phyloP scores from a whole-genome alignment of 2,888 invertebrate genomes.

The Parthenolecanium corni region DNA sequence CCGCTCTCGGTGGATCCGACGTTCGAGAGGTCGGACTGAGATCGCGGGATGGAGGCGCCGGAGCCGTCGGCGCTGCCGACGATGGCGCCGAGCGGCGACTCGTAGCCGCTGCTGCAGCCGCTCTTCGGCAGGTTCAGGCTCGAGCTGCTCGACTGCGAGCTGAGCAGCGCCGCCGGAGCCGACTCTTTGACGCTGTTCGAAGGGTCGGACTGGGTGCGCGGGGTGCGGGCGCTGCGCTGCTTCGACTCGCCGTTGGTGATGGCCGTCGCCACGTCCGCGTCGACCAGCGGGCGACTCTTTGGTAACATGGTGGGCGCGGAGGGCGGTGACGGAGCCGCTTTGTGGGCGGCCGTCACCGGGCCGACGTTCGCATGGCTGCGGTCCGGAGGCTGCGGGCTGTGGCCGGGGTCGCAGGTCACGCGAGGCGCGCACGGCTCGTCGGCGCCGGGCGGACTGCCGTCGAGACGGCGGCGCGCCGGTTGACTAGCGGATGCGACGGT shows the following conservation, averaged over 20 bases:
- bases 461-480: neutral
- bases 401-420: too few species aligned
- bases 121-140: constrained; percentile 2
- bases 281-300: constrained; percentile 29
- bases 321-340: constrained; percentile 34
- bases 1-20: constrained; percentile 34
- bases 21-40: constrained; percentile 31
- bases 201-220: constrained; percentile 35
- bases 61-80: constrained; percentile 28
- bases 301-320: constrained; percentile 32
- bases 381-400: too few species aligned
- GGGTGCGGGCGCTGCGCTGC: constrained; percentile 30
- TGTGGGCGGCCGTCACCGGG: neutral
- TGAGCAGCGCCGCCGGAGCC: constrained; percentile 6
- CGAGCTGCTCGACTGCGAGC: neutral
- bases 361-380: too few species aligned
- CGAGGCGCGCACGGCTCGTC: neutral
- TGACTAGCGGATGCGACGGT: neutral
- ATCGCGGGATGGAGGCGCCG: constrained; percentile 17
- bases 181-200: constrained; percentile 32
- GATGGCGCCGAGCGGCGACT: constrained; percentile 31
- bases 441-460: neutral
- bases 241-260: neutral
- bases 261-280: constrained; percentile 8
- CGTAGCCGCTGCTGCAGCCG: constrained; percentile 26